Evolutionary conservation across 2,888 invertebrate species (phyloP).

Genomic region (Octonoba sinensis): DNA sequence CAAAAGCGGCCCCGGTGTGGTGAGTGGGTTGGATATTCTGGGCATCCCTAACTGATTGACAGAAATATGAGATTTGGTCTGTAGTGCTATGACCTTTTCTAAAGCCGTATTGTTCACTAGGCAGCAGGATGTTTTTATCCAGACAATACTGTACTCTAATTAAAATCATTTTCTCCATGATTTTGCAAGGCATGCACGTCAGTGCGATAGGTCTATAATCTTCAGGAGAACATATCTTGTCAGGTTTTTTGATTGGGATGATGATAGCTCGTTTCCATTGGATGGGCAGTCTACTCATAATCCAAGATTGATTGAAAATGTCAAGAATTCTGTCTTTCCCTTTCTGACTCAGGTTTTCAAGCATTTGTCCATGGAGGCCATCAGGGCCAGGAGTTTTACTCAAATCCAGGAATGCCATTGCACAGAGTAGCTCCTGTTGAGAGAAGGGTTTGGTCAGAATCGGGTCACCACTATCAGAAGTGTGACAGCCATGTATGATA

Average conservation of each 20-base stretch:
- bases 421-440: not conserved
- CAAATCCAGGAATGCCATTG: conserved; percentile 19
- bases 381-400: not conserved
- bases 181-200: conserved; percentile 1
- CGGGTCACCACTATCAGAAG: not conserved
- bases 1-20: no score
- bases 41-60: no score
- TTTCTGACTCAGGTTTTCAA: conserved; percentile 9
- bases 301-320: not conserved
- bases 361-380: conserved; percentile 20
- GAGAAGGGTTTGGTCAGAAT: not conserved
- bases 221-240: not conserved
- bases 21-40: no score
- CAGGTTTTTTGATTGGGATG: conserved; percentile 12
- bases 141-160: no score
- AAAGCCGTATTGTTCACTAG: no score
- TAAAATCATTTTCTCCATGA: no score
- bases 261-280: conserved; percentile 15
- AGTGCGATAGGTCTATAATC: conserved; percentile 1
- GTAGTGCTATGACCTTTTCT: no score
- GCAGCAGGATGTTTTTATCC: no score
- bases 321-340: conserved; percentile 6
- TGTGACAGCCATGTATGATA: conserved; percentile 9
- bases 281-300: no score
- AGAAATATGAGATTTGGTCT: no score